Evolutionary conservation across 2,797 vertebrate genomes (phyloP).

Genomic region (Smutsia temminckii): DNA sequence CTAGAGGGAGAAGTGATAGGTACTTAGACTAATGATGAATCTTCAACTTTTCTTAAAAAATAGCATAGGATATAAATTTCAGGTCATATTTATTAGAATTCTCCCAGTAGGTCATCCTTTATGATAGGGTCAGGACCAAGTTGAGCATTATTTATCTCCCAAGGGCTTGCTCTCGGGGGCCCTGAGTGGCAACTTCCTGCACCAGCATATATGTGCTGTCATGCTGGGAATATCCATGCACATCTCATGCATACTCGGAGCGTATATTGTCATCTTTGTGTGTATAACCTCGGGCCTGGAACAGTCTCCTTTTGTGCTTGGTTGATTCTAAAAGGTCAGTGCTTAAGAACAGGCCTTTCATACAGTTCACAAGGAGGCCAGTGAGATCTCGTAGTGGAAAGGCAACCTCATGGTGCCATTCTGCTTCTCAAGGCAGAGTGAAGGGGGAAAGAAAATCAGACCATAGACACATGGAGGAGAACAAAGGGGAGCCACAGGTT

Average conservation of each 20-base stretch:
- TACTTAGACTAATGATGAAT: constrained; percentile 27
- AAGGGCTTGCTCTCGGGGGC: background rate
- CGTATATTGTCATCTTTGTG: background rate
- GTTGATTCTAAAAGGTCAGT: background rate
- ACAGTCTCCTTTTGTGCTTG: constrained; percentile 21
- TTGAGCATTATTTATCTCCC: constrained; percentile 61
- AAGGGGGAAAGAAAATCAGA: background rate
- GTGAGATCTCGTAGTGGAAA: background rate
- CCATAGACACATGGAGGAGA: background rate
- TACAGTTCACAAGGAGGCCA: background rate
- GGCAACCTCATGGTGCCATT: background rate
- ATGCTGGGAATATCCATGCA: background rate
- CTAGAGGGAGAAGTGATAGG: constrained; percentile 33
- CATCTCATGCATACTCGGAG: background rate
- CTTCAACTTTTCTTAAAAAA: constrained; percentile 16
- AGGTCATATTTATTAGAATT: background rate
- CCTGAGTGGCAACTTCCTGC: background rate
- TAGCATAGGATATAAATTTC: background rate
- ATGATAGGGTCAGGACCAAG: background rate
- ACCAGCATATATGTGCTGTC: too few relatives aligned
- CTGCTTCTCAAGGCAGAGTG: background rate
- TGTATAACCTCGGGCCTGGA: background rate
- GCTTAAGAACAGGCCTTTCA: constrained; percentile 39
- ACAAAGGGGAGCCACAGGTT: background rate
- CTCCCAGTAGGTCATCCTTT: background rate